Percentiles rank a stretch among this genome's conserved stretches.
phyloP scores from a whole-genome alignment of 2,797 vertebrate species.

The Gorsachius magnificus region DNA sequence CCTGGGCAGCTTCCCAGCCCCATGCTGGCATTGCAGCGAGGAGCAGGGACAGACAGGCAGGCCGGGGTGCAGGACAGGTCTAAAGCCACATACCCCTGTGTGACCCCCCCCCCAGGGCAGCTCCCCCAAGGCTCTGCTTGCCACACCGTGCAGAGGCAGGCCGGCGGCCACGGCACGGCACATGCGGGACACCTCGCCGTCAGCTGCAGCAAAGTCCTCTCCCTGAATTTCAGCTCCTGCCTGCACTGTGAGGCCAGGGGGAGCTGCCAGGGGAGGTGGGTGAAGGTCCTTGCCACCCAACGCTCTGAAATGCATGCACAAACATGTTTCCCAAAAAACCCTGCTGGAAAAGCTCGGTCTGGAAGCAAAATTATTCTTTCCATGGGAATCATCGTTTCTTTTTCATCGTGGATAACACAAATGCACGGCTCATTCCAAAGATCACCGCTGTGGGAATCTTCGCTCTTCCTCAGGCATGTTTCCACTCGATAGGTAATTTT shows the following conservation, averaged over 20 bases:
- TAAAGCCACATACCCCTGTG: rapidly evolving
- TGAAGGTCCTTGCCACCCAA: background rate
- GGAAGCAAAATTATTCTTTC: background rate
- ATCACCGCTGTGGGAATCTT: background rate
- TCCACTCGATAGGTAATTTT: background rate
- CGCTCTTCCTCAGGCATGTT: background rate
- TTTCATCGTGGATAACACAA: background rate
- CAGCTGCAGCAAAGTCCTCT: rapidly evolving
- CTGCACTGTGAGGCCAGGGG: background rate
- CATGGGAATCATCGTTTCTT: rapidly evolving
- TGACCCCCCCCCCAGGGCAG: background rate
- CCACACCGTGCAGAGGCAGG: background rate
- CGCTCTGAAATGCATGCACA: background rate
- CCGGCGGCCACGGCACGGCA: rapidly evolving
- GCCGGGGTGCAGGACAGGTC: rapidly evolving
- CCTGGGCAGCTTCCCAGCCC: background rate
- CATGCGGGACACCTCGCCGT: rapidly evolving
- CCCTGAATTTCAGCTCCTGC: rapidly evolving
- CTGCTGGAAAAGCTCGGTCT: background rate
- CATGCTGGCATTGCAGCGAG: rapidly evolving
- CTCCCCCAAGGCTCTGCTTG: background rate
- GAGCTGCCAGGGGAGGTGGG: background rate
- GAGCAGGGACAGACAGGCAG: rapidly evolving
- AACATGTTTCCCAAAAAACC: background rate
- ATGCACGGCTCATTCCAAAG: background rate